These are phyloP conservation scores for Helostoma temminkii DNA, from an alignment of 2,797 vertebrate genomes.

Conservation along the genomic window DNA sequence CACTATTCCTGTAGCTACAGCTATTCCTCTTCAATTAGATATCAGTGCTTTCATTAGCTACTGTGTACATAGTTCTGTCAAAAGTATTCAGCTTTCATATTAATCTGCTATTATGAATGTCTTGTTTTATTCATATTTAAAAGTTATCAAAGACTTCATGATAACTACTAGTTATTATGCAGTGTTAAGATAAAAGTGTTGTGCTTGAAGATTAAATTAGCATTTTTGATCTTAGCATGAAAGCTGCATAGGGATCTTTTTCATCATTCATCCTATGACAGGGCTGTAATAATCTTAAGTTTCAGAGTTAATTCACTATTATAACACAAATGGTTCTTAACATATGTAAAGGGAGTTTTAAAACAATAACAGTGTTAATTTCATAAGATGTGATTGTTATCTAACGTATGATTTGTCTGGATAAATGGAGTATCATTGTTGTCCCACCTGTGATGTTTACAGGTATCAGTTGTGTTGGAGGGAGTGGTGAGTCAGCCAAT, in stretches of 20 bases:
- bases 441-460: slow-evolving; percentile 35
- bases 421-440: slow-evolving; percentile 34
- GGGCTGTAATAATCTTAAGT: too few species aligned
- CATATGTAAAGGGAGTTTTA: neutral
- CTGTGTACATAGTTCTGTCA: slow-evolving; percentile 29
- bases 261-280: too few species aligned
- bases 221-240: too few species aligned
- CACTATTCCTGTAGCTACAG: slow-evolving; percentile 4
- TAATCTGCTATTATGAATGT: too few species aligned
- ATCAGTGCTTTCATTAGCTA: slow-evolving; percentile 13
- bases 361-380: neutral
- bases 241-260: too few species aligned
- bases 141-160: too few species aligned
- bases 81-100: slow-evolving; percentile 15
- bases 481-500: slow-evolving; percentile 80
- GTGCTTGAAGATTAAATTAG: too few species aligned
- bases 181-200: too few species aligned
- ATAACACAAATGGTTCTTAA: neutral
- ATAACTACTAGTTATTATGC: too few species aligned
- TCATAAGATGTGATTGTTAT: neutral
- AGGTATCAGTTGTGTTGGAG: slow-evolving; percentile 89
- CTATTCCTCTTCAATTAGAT: slow-evolving; percentile 31
- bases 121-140: too few species aligned
- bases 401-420: neutral
- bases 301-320: neutral